Conservation (phyloP, 1,140 invertebrate genomes). For the Marisa cornuarietis region DNA sequence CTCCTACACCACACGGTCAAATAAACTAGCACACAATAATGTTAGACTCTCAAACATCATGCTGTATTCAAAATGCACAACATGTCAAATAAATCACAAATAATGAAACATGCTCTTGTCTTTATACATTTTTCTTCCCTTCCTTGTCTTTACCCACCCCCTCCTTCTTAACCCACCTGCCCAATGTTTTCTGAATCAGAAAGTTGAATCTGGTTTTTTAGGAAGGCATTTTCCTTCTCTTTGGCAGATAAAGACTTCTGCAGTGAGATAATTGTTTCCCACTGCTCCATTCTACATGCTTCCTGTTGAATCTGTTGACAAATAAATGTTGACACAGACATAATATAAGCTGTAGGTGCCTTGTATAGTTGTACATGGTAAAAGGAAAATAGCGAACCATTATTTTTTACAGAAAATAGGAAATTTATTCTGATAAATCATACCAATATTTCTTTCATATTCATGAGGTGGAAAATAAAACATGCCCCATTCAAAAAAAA, state of each 20-base stretch:
- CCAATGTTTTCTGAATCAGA: not conserved
- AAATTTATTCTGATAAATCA: not conserved
- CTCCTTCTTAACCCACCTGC: not conserved
- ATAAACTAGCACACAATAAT: too few relatives aligned
- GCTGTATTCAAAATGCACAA: not conserved
- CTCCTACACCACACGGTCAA: too few relatives aligned
- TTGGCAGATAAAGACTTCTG: constrained; percentile 6
- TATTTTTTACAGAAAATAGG: not conserved
- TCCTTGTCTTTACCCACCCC: too few relatives aligned
- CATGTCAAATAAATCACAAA: not conserved
- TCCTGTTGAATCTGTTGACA: constrained; percentile 8
- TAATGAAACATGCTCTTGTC: not conserved
- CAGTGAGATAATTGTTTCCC: constrained; percentile 17
- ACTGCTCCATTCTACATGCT: constrained; percentile 7
- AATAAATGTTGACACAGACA: not conserved
- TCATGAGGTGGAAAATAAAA: too few relatives aligned
- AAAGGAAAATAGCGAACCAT: not conserved
- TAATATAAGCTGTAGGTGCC: not conserved
- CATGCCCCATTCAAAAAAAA: too few relatives aligned
- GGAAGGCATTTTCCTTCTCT: constrained; percentile 15
- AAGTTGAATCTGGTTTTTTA: not conserved
- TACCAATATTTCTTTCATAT: too few relatives aligned
- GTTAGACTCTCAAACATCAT: too few relatives aligned
- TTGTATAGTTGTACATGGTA: not conserved
- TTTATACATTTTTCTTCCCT: not conserved